A percentile compares a stretch with the other conserved stretches of the same genome.
Evolutionary conservation across 2,113 vertebrate species (phyloP).

Genomic region (Gnathonemus longibarbis): DNA sequence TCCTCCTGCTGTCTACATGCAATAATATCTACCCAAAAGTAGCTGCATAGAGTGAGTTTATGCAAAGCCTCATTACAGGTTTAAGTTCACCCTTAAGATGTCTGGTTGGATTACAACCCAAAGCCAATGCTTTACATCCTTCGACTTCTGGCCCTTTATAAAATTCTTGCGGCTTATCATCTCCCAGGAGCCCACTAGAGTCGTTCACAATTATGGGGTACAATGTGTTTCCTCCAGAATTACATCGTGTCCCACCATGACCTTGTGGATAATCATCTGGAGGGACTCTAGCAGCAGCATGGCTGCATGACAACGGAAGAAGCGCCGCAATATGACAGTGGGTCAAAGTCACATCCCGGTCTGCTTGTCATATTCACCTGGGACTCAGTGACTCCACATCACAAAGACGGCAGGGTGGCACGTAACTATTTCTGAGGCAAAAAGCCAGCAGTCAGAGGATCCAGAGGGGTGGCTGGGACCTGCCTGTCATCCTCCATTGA

Average conservation of each 20-base stretch:
- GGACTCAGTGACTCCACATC: not conserved
- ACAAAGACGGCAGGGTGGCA: not conserved
- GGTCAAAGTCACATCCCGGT: not conserved
- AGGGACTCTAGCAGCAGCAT: conserved; percentile 19
- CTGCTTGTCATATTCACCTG: not conserved
- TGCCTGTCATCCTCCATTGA: not conserved
- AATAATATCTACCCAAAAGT: not conserved
- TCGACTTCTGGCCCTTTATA: not conserved
- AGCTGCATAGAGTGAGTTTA: not conserved
- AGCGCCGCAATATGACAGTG: not conserved
- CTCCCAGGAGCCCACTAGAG: not conserved
- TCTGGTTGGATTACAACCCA: not conserved
- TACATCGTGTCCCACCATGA: not conserved
- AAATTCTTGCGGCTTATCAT: not conserved
- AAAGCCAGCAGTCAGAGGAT: not conserved
- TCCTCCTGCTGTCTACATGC: conserved; percentile 26
- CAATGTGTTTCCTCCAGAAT: not conserved
- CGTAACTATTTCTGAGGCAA: not conserved
- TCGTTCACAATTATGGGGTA: not conserved
- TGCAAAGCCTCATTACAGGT: not conserved
- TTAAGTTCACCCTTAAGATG: not conserved
- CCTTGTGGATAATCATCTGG: not conserved
- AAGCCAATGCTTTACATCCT: not conserved
- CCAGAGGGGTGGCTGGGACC: not conserved
- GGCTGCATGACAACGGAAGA: not conserved